Conservation (phyloP, 2,113 vertebrate genomes). For the Aix galericulata region DNA sequence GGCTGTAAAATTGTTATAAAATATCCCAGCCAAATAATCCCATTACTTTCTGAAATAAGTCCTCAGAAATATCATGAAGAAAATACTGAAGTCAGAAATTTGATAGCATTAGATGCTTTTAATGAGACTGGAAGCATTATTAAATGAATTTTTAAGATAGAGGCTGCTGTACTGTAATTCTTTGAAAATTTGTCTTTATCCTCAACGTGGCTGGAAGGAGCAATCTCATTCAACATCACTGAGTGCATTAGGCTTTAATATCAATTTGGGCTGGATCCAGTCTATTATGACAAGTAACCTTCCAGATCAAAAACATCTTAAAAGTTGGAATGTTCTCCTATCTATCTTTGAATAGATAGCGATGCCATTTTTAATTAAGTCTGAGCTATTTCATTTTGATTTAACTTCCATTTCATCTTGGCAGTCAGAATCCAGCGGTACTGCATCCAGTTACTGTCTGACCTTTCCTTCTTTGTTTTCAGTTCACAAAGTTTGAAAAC, state of each 20-base stretch:
- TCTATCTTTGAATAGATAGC: not conserved
- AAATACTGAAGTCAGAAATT: not conserved
- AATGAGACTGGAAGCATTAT: not conserved
- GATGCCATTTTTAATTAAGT: not conserved
- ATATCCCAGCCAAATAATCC: not conserved
- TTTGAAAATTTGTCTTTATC: not conserved
- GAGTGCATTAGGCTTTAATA: not conserved
- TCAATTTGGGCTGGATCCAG: not conserved
- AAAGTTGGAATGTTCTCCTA: not conserved
- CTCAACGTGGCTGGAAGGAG: not conserved
- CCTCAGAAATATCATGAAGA: not conserved
- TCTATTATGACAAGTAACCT: not conserved
- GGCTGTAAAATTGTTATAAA: not conserved
- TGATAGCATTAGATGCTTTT: not conserved
- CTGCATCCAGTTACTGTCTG: not conserved
- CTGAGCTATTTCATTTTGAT: slow-evolving; percentile 1
- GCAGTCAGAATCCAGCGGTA: not conserved
- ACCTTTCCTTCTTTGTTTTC: not conserved
- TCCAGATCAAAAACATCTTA: not conserved
- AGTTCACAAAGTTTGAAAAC: not conserved
- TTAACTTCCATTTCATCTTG: not conserved
- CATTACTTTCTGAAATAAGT: not conserved
- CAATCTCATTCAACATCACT: not conserved
- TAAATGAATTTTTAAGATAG: not conserved
- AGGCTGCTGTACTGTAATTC: not conserved